phyloP scores from a whole-genome alignment of 2,113 vertebrate species.

The Tylochromis polylepis region DNA sequence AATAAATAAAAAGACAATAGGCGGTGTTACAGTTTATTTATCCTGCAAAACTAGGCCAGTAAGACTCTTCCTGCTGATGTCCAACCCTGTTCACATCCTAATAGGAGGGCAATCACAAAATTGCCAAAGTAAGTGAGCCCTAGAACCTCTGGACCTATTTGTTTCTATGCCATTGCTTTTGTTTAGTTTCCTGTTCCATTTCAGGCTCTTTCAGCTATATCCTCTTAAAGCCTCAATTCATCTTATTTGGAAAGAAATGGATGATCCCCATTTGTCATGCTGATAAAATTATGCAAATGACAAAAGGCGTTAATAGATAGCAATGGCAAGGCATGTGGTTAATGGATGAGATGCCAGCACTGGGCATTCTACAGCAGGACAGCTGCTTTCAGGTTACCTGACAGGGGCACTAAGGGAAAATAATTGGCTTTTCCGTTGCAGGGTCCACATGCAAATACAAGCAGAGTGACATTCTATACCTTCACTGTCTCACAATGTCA shows the following conservation, averaged over 20 bases:
- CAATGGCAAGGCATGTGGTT: slow-evolving; percentile 54
- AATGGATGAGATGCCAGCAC: slow-evolving; percentile 71
- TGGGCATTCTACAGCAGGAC: slow-evolving; percentile 65
- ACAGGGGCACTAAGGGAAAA: slow-evolving; percentile 74
- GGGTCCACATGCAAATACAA: slow-evolving; percentile 65
- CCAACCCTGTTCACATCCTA: slow-evolving; percentile 32
- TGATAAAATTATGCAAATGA: slow-evolving; percentile 79
- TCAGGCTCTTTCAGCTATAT: slow-evolving; percentile 19
- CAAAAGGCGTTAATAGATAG: slow-evolving; percentile 73
- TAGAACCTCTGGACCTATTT: slow-evolving; percentile 35
- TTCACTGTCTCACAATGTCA: slow-evolving; percentile 43
- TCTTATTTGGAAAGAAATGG: slow-evolving; percentile 67
- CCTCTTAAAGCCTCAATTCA: slow-evolving; percentile 66
- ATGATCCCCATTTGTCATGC: slow-evolving; percentile 72
- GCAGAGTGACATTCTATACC: slow-evolving; percentile 44
- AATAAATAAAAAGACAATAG: slow-evolving; percentile 9
- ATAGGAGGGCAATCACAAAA: slow-evolving; percentile 20
- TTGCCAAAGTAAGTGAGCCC: slow-evolving; percentile 13
- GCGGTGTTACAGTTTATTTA: slow-evolving; percentile 45
- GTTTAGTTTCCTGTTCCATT: slow-evolving; percentile 38
- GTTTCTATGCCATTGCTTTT: slow-evolving; percentile 49
- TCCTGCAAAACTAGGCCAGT: slow-evolving; percentile 15
- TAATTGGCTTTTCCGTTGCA: slow-evolving; percentile 73
- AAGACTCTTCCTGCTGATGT: slow-evolving; percentile 18
- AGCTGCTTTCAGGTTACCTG: slow-evolving; percentile 72